phyloP scores from a whole-genome alignment of 2,888 invertebrate species.

The Sphinx pinastri region DNA sequence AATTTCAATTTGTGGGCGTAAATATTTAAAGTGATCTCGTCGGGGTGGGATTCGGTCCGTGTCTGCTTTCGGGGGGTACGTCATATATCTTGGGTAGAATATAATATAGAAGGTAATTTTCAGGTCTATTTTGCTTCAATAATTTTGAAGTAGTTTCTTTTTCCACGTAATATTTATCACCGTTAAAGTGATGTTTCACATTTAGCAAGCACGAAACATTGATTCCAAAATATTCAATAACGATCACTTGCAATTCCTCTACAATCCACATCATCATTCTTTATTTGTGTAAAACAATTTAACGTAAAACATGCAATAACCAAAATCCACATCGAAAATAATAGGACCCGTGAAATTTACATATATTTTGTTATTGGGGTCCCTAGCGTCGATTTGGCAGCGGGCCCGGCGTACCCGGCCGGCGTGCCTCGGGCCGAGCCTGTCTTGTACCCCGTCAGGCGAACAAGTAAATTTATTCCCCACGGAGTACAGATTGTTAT shows the following conservation, averaged over 20 bases:
- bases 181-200: too few species aligned
- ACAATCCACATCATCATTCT: neutral
- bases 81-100: too few species aligned
- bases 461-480: conserved; percentile 24
- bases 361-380: conserved; percentile 18
- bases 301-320: neutral
- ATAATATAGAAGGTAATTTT: too few species aligned
- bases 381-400: conserved; percentile 19
- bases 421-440: conserved; percentile 5
- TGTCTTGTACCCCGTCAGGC: conserved; percentile 19
- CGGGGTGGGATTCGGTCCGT: neutral
- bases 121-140: too few species aligned
- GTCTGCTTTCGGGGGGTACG: neutral
- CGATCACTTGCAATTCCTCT: neutral
- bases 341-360: conserved; percentile 5
- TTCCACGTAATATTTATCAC: too few species aligned
- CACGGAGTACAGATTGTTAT: conserved; percentile 20
- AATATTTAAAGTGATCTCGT: conserved; percentile 10
- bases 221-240: too few species aligned
- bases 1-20: conserved; percentile 17
- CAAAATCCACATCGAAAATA: neutral
- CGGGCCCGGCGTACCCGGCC: conserved; percentile 1
- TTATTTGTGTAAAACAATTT: neutral
- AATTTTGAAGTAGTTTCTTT: too few species aligned
- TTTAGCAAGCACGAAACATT: too few species aligned